Conservation (phyloP, 2,113 vertebrate species). For the Corythornis cristatus region DNA sequence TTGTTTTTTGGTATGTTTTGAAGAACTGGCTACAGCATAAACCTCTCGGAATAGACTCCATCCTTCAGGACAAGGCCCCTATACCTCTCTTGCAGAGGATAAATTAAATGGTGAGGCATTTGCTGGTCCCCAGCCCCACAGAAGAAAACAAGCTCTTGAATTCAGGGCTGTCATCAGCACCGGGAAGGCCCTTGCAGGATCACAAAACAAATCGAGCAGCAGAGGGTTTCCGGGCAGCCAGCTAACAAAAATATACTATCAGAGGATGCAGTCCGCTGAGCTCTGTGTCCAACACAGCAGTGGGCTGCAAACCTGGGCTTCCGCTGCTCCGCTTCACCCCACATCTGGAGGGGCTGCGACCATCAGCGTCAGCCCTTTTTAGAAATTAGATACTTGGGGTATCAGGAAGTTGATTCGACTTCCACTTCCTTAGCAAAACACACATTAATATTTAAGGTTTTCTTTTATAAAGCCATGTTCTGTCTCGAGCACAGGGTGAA, state of each 20-base stretch:
- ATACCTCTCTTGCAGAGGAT: slow-evolving; percentile 33
- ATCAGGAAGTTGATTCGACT: slow-evolving; percentile 90
- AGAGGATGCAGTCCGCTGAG: slow-evolving; percentile 80
- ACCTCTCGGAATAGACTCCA: slow-evolving; percentile 76
- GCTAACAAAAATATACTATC: slow-evolving; percentile 88
- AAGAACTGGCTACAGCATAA: slow-evolving; percentile 53
- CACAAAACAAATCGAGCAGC: slow-evolving; percentile 82
- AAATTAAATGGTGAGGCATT: slow-evolving; percentile 44
- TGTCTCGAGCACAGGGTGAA: slow-evolving; percentile 71
- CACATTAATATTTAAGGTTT: slow-evolving; percentile 83
- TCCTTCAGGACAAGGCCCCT: slow-evolving; percentile 34
- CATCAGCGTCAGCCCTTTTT: slow-evolving; percentile 76
- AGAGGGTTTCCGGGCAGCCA: slow-evolving; percentile 83
- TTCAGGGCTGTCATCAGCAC: slow-evolving; percentile 79
- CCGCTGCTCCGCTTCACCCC: slow-evolving; percentile 78
- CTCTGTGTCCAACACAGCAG: slow-evolving; percentile 78
- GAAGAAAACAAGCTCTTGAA: slow-evolving; percentile 79
- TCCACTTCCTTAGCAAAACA: slow-evolving; percentile 91
- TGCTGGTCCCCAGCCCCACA: slow-evolving; percentile 56
- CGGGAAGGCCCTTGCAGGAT: slow-evolving; percentile 82
- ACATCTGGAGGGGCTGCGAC: slow-evolving; percentile 82
- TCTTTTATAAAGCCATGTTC: slow-evolving; percentile 79
- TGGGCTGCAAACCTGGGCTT: slow-evolving; percentile 83
- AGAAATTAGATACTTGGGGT: slow-evolving; percentile 87
- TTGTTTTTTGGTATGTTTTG: slow-evolving; percentile 72